Conservation (phyloP, 2,888 invertebrate genomes). For the Synanthedon vespiformis region DNA sequence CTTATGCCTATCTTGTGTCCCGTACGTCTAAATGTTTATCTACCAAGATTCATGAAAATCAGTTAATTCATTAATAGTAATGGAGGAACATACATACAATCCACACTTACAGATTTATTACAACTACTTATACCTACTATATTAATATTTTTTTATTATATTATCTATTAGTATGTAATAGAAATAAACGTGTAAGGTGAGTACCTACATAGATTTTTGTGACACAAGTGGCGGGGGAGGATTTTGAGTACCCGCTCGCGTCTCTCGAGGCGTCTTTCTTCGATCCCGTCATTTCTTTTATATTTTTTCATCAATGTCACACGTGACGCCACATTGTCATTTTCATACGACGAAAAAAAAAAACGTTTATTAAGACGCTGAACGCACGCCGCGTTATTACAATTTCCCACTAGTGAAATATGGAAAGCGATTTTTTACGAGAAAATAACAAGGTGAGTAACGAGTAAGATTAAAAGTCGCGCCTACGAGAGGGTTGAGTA, state of each 20-base stretch:
- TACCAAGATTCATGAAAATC: too few relatives aligned
- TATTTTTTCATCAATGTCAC: conserved; percentile 71
- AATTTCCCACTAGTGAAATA: conserved; percentile 68
- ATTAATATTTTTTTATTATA: too few relatives aligned
- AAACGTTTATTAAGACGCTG: conserved; percentile 67
- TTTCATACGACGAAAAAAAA: conserved; percentile 62
- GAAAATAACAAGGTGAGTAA: conserved; percentile 63
- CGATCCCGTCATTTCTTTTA: conserved; percentile 64
- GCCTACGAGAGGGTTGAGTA: conserved; percentile 40
- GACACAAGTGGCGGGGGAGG: neutral
- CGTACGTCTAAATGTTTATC: too few relatives aligned
- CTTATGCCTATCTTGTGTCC: too few relatives aligned
- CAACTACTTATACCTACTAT: too few relatives aligned
- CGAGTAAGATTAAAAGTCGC: conserved; percentile 48
- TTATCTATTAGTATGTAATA: too few relatives aligned
- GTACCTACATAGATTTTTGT: too few relatives aligned
- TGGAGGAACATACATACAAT: too few relatives aligned
- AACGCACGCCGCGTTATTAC: conserved; percentile 55
- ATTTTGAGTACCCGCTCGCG: neutral
- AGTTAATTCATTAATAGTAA: too few relatives aligned
- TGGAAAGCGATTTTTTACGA: conserved; percentile 69
- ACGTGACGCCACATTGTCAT: conserved; percentile 69
- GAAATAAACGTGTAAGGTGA: too few relatives aligned
- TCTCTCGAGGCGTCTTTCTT: conserved; percentile 14
- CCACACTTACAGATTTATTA: too few relatives aligned